These are phyloP conservation scores for Tachysurus fulvidraco DNA, from an alignment of 2,113 vertebrate species.

Conservation along the genomic window DNA sequence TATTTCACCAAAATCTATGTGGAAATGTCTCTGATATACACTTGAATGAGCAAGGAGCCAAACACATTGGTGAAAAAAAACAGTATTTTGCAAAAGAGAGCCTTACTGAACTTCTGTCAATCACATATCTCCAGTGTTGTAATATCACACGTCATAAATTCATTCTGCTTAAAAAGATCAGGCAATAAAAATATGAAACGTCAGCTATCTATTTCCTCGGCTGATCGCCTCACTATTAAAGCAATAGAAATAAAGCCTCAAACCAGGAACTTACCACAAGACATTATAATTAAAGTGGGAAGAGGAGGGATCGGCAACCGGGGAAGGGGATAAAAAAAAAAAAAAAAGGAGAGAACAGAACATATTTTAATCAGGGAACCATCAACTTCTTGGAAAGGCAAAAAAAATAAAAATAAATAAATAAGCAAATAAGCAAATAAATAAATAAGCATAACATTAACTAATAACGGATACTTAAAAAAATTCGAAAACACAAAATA, in stretches of 20 bases:
- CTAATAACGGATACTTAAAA: slow-evolving; percentile 46
- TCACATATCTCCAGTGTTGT: neutral
- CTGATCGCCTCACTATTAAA: slow-evolving; percentile 63
- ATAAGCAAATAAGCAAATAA: slow-evolving; percentile 57
- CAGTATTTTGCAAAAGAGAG: neutral
- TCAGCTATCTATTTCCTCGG: slow-evolving; percentile 30
- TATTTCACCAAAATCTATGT: neutral
- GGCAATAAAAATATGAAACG: neutral
- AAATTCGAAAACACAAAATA: slow-evolving; percentile 60
- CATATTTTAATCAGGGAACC: slow-evolving; percentile 92
- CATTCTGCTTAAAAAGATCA: neutral
- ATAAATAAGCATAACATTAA: slow-evolving; percentile 69
- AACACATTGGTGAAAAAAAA: no score
- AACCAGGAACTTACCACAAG: slow-evolving; percentile 98
- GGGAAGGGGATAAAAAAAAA: slow-evolving; percentile 62
- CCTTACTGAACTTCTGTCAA: neutral
- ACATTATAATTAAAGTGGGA: slow-evolving; percentile 99
- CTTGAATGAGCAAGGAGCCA: neutral
- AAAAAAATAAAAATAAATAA: slow-evolving; percentile 71
- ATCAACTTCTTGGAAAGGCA: slow-evolving; percentile 79
- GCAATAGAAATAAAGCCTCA: slow-evolving; percentile 71
- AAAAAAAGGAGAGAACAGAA: slow-evolving; percentile 96
- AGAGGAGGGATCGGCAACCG: slow-evolving; percentile 93
- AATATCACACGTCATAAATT: neutral
- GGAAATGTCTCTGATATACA: neutral